Conservation (phyloP, 2,888 invertebrate species). For the Drosophila phalerata region DNA sequence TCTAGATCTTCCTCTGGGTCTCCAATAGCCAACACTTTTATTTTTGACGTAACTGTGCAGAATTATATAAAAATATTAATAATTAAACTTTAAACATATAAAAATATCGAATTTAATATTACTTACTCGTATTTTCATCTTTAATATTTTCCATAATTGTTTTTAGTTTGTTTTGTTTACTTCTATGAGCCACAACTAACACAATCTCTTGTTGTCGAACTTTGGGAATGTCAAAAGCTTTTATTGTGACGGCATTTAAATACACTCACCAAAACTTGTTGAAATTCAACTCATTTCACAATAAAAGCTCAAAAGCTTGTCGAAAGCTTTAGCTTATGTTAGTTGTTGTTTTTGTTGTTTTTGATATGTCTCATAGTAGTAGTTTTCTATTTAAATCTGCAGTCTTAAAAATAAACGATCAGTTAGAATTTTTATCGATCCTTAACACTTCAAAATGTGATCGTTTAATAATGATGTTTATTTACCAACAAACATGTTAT, state of each 20-base stretch:
- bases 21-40: constrained; percentile 33
- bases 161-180: background rate
- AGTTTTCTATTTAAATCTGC: background rate
- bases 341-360: background rate
- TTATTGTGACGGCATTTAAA: background rate
- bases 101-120: background rate
- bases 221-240: constrained; percentile 10
- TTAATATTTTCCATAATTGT: constrained; percentile 20
- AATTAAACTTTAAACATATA: background rate
- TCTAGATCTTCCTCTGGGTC: constrained; percentile 24
- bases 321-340: background rate
- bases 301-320: constrained; percentile 2
- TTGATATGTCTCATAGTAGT: no score
- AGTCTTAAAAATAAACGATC: constrained; percentile 10
- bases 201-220: no score
- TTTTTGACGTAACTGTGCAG: background rate
- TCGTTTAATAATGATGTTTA: background rate
- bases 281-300: constrained; percentile 22
- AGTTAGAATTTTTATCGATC: background rate
- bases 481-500: background rate
- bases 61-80: background rate
- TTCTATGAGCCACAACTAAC: background rate
- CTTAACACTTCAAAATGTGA: background rate
- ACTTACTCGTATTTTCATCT: constrained; percentile 19
- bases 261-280: background rate